phyloP scores from a whole-genome alignment of 2,888 invertebrate species.

The Aleiodes testaceus region DNA sequence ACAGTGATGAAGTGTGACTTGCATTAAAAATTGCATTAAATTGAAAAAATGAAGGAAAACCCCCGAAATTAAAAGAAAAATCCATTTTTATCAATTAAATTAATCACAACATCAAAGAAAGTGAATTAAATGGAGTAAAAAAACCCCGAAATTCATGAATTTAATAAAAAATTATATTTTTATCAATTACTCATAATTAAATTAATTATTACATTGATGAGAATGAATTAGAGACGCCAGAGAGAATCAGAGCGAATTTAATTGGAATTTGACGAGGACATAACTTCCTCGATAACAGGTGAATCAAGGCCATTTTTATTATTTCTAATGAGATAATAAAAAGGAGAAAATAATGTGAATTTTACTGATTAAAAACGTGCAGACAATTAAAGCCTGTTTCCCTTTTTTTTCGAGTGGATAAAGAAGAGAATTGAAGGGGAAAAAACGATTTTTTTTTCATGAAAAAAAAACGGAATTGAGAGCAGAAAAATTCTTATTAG shows the following conservation, averaged over 20 bases:
- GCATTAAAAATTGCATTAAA: too few relatives aligned
- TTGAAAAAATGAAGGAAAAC: too few relatives aligned
- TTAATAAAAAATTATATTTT: background rate
- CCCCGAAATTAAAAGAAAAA: too few relatives aligned
- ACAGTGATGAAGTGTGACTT: too few relatives aligned
- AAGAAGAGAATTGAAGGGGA: background rate
- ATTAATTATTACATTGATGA: slow-evolving; percentile 9
- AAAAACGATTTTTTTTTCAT: too few relatives aligned
- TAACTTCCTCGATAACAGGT: background rate
- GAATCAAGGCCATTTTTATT: slow-evolving; percentile 10
- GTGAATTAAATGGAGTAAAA: background rate
- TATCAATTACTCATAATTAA: background rate
- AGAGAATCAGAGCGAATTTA: slow-evolving; percentile 14
- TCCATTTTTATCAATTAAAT: too few relatives aligned
- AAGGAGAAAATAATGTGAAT: background rate
- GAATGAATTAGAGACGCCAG: slow-evolving; percentile 11
- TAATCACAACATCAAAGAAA: too few relatives aligned
- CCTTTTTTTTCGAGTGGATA: too few relatives aligned
- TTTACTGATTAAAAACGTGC: slow-evolving; percentile 13
- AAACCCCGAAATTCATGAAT: background rate
- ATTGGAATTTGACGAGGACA: slow-evolving; percentile 6
- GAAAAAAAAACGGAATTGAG: background rate
- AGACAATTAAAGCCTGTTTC: background rate
- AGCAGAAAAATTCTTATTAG: background rate
- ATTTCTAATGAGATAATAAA: background rate